Evolutionary conservation across 2,888 invertebrate genomes (phyloP).

Genomic region (Cinara cedri): DNA sequence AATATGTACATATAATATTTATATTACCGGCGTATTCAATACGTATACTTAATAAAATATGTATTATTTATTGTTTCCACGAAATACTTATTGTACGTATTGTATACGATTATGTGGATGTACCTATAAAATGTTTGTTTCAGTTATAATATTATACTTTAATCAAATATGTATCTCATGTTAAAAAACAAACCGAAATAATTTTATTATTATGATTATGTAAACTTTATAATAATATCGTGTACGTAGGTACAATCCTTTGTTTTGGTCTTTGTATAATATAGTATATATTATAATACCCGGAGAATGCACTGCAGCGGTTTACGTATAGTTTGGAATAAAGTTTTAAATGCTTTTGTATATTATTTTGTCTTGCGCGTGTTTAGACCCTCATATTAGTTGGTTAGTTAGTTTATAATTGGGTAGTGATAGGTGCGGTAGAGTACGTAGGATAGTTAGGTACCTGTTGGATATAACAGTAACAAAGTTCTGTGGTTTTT

Average conservation of each 20-base stretch:
- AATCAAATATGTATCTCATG: not conserved
- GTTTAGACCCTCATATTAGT: slow-evolving; percentile 8
- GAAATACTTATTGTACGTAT: too few species aligned
- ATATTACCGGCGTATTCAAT: too few species aligned
- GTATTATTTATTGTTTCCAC: not conserved
- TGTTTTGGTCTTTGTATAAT: slow-evolving; percentile 11
- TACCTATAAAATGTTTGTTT: too few species aligned
- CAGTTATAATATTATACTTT: too few species aligned
- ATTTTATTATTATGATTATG: not conserved
- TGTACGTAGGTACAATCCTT: not conserved
- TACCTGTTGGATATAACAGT: too few species aligned
- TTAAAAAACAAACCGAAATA: not conserved
- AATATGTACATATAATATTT: not conserved
- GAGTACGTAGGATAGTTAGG: not conserved
- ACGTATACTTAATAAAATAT: not conserved
- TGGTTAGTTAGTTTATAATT: slow-evolving; percentile 40
- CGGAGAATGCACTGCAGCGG: not conserved
- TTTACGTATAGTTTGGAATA: slow-evolving; percentile 15
- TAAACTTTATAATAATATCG: slow-evolving; percentile 5
- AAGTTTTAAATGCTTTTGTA: slow-evolving; percentile 45
- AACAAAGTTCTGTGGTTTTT: not conserved
- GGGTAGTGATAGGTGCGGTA: not conserved
- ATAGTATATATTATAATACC: not conserved
- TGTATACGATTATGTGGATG: too few species aligned
- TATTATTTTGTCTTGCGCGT: slow-evolving; percentile 17